Conservation (phyloP, 2,797 vertebrate genomes). For the Squalus acanthias region DNA sequence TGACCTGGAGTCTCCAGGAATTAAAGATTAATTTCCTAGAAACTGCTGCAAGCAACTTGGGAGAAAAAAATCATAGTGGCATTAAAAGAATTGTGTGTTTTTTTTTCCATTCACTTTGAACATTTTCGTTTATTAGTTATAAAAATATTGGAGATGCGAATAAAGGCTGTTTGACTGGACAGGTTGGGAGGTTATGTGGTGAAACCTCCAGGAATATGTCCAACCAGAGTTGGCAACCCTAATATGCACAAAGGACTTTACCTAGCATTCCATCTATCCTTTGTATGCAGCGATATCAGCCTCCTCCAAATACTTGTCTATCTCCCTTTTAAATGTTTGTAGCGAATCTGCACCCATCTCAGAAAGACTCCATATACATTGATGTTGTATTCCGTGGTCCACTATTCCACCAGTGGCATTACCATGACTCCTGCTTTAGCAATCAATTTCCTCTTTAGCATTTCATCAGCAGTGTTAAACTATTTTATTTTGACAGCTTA, state of each 20-base stretch:
- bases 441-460: not conserved
- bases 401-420: not conserved
- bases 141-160: not conserved
- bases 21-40: not conserved
- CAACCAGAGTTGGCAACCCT: not conserved
- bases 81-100: not conserved
- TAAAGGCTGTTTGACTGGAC: not conserved
- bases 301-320: not conserved
- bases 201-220: not conserved
- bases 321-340: not conserved
- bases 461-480: not conserved
- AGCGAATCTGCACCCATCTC: not conserved
- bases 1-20: not conserved
- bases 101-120: not conserved
- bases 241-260: not conserved
- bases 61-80: not conserved
- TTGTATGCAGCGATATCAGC: not conserved
- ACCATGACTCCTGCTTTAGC: not conserved
- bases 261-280: not conserved
- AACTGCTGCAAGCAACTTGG: not conserved
- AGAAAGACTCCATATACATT: not conserved
- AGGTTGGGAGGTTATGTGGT: not conserved
- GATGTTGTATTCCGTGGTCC: not conserved
- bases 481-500: not conserved
- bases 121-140: not conserved